Percentiles rank a stretch among this genome's conserved stretches.
Conservation (phyloP, 1,140 invertebrate genomes). For the Armadillidium nasatum region DNA sequence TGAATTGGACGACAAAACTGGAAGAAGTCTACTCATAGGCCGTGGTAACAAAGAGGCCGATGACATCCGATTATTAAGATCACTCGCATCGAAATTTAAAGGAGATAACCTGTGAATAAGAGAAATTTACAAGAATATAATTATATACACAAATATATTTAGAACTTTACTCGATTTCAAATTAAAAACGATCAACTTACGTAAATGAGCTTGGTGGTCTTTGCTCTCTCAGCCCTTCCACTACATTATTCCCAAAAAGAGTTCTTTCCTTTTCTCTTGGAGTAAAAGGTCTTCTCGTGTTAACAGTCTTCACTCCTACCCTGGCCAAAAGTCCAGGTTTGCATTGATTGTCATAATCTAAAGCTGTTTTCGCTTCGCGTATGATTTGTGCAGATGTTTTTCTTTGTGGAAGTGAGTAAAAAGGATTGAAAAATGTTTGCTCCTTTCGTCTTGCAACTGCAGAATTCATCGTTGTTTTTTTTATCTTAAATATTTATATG, state of each 20-base stretch:
- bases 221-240: constrained; percentile 50
- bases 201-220: constrained; percentile 73
- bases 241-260: constrained; percentile 59
- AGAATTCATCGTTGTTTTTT: background rate
- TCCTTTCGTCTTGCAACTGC: background rate
- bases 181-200: constrained; percentile 50
- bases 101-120: constrained; percentile 38
- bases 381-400: constrained; percentile 73
- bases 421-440: constrained; percentile 44
- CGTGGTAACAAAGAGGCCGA: background rate
- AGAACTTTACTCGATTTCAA: background rate
- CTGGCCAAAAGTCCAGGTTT: constrained; percentile 47
- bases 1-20: background rate
- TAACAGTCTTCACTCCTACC: constrained; percentile 51
- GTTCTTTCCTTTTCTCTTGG: constrained; percentile 68
- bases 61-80: constrained; percentile 16
- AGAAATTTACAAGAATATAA: too few species aligned
- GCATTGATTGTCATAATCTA: constrained; percentile 2
- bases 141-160: background rate
- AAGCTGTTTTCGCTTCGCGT: constrained; percentile 65
- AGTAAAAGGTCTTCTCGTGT: constrained; percentile 72
- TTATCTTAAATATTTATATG: background rate
- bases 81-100: constrained; percentile 39
- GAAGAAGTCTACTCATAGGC: constrained; percentile 9
- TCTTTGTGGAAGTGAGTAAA: constrained; percentile 51